Base-by-base conservation (phyloP, 2,888 invertebrate genomes). In the Drosophila quinaria region DNA sequence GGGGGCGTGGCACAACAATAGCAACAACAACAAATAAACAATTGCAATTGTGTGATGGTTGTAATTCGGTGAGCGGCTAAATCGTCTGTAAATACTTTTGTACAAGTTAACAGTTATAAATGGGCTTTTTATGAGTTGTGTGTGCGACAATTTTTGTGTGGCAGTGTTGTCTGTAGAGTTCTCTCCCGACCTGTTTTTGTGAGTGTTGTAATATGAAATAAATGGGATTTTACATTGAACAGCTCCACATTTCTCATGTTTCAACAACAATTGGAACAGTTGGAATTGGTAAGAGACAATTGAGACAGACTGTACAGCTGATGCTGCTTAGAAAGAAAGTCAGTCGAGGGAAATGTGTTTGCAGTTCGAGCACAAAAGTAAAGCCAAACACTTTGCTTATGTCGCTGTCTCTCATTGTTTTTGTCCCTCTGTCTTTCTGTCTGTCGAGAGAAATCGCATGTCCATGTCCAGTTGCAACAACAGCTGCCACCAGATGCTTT, bases 71-170 rank as follows among this genome's bases (percentile, higher is more conserved):
- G 83, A 87, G 79, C 84, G 84, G 84, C 83, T 87, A 89, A 84
- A 84, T 84, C 84, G 89, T 81, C 84, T 89, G 84, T 85, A 85
- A 85, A 85, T 85, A 85, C 89, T 85, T 85, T 85, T 83, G 76
- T 84, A 81, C 89, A 84, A 89, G 84, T 89, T 85, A 85, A 85
- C 84, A 81, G 89, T 87, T 87, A 89, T 89, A 87, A 85, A 89
- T 85, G 84, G 89, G 79, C 79, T 70, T 89, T 87, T 89, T 89
- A 85, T 89, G 84, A 89, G 89, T 88, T 78, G 76, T 69, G 58
- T 50, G 70, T 77, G 82, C 70, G 82, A 87, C 85, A 85, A 84
- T 81, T 80, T 70, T 87, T 83, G 80, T 63, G 67, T 61, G 60
- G 13, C 37, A 49, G 35, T 15, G 58, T 11, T 47, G 46, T 46